A percentile compares a stretch with the other conserved stretches of the same genome.
phyloP scores from a whole-genome alignment of 1,140 invertebrate species.

The Achatina immaculata region DNA sequence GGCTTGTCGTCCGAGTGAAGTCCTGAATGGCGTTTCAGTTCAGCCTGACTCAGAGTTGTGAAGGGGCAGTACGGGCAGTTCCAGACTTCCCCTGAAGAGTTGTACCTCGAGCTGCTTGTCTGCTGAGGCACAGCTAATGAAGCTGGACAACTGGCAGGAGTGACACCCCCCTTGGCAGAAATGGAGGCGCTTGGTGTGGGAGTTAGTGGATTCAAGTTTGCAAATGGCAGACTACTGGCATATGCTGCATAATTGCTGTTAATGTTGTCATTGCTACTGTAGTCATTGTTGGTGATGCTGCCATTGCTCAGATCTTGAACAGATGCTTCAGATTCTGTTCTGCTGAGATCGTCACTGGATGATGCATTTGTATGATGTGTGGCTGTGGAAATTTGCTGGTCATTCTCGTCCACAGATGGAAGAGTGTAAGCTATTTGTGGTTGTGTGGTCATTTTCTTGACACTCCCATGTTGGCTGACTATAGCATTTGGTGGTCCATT shows the following conservation, averaged over 20 bases:
- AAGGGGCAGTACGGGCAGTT: constrained; percentile 69
- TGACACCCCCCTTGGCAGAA: not conserved
- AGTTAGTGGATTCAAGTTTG: not conserved
- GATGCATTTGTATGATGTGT: not conserved
- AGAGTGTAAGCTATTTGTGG: constrained; percentile 34
- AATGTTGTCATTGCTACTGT: constrained; percentile 8
- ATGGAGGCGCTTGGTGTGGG: not conserved
- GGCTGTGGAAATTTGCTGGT: not conserved
- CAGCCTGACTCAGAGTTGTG: constrained; percentile 65
- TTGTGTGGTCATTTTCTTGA: constrained; percentile 48
- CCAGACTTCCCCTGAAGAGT: constrained; percentile 13
- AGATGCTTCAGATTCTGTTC: constrained; percentile 7
- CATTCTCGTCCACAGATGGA: constrained; percentile 10
- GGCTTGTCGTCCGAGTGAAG: constrained; percentile 70
- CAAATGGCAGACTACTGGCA: constrained; percentile 3
- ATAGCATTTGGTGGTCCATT: constrained; percentile 62
- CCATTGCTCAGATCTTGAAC: constrained; percentile 12
- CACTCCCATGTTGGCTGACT: constrained; percentile 54
- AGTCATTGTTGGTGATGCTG: constrained; percentile 13
- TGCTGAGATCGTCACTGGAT: constrained; percentile 8
- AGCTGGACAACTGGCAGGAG: not conserved
- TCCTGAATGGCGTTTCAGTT: constrained; percentile 65
- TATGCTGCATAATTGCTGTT: constrained; percentile 34
- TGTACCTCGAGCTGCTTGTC: not conserved
- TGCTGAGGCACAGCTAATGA: not conserved